Evolutionary conservation across 1,140 invertebrate species (phyloP), one percentile per base, ranked within the genome.

Genomic region (Maniola jurtina): DNA sequence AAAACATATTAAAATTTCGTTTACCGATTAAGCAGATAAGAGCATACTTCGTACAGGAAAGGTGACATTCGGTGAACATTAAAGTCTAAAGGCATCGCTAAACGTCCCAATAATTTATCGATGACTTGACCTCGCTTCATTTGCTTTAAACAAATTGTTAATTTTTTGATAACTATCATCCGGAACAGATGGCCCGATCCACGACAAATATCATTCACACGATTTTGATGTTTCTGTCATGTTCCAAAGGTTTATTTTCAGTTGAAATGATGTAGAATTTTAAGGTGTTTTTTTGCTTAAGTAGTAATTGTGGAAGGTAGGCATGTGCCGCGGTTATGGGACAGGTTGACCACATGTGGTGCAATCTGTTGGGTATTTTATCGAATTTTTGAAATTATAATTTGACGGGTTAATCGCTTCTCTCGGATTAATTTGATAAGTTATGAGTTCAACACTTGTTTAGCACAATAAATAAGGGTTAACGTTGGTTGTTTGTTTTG

Each of bases 141-240:
- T 90, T 89, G 83, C 84, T 83, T 90, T 90, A 90, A 90, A 90
- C 88, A 90, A 90, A 90, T 90, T 90, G 86, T 89, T 89, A 89
- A 90, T 90, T 90, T 88, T 86, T 89, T 79, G 88, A 90, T 90
- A 90, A 80, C 83, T 83, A 90, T 88, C 86, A 83, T 86, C 85
- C 82, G 86, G 81, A 84, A 89, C 88, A 90, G 86, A 89, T 90
- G 88, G 84, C 79, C 66, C 58, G 59, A 71, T 66, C 72, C 70
- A 73, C 64, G 66, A 73, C 75, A 71, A 54, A 66, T 68, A 47
- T 11, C 6, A 9, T 10, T 8, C 54, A 68, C 15, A 14, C 15
- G 15, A 76, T 71, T 70, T 64, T 62, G 42, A 70, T 42, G 62
- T 68, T 63, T 71, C 62, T 4, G 7, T 0, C 7, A 35, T 52